These are phyloP conservation scores for Diadema setosum DNA, from an alignment of 35 echinoderm and acorn worm species.

Conservation along the genomic window DNA sequence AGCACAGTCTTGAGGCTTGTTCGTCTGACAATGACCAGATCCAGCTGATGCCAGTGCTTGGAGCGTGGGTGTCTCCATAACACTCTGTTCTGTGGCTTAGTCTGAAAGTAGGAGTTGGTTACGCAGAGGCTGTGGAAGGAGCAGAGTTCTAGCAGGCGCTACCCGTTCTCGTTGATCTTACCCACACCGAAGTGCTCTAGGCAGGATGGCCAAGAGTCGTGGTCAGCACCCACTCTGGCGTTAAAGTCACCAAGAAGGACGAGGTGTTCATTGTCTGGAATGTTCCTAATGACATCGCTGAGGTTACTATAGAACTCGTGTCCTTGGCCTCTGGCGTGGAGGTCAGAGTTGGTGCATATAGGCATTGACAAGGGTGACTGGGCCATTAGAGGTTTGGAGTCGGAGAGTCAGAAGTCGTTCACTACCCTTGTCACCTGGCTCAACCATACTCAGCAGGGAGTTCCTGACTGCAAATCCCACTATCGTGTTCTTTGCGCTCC, in stretches of 20 bases:
- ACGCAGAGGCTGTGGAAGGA: slow-evolving; percentile 27
- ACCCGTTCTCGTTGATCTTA: slow-evolving; percentile 56
- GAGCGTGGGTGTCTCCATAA: slow-evolving; percentile 54
- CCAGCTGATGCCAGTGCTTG: slow-evolving; percentile 48
- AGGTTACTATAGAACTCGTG: no score
- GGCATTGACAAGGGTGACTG: no score
- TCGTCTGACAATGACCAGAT: slow-evolving; percentile 22
- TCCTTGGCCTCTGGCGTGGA: no score
- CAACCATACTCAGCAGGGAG: not conserved
- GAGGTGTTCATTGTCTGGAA: slow-evolving; percentile 18
- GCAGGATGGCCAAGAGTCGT: not conserved
- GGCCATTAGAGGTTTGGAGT: not conserved
- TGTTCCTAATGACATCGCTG: no score
- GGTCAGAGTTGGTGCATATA: no score
- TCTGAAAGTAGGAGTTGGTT: slow-evolving; percentile 56
- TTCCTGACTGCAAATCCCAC: slow-evolving; percentile 64
- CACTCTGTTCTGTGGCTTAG: slow-evolving; percentile 37
- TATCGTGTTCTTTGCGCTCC: slow-evolving; percentile 13
- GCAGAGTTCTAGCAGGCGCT: not conserved
- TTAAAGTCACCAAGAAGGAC: slow-evolving; percentile 45
- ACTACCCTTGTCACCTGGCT: no score
- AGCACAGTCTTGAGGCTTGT: slow-evolving; percentile 20
- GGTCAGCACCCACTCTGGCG: slow-evolving; percentile 32
- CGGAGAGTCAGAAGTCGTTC: no score
- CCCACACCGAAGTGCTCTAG: slow-evolving; percentile 18